A percentile compares a stretch with the other conserved stretches of the same genome.
Evolutionary conservation across 2,888 invertebrate genomes (phyloP).

Genomic region (Eulithis prunata): DNA sequence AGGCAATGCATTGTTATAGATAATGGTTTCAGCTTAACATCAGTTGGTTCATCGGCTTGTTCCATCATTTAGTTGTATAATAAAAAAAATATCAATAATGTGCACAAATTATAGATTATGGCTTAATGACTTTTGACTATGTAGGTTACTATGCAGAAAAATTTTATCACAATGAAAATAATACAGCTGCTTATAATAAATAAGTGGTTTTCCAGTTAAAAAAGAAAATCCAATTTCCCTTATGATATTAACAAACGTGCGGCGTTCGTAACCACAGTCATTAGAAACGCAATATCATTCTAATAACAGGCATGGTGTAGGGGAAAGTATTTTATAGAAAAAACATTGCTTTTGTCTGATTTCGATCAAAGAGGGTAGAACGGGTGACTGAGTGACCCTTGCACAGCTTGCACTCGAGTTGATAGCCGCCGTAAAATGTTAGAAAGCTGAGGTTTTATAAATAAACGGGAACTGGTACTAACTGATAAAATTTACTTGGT

Average conservation of each 20-base stretch:
- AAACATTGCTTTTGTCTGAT: constrained; percentile 11
- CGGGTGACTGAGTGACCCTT: constrained; percentile 20
- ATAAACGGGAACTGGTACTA: too few species aligned
- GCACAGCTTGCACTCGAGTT: constrained; percentile 6
- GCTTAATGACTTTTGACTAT: too few species aligned
- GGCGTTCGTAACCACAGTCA: constrained; percentile 20
- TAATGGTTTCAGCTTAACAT: too few species aligned
- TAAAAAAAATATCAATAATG: too few species aligned
- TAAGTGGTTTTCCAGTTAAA: constrained; percentile 8
- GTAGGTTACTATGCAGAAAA: too few species aligned
- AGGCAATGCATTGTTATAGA: too few species aligned
- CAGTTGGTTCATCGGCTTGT: too few species aligned
- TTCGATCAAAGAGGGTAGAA: constrained; percentile 10
- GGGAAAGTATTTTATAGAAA: constrained; percentile 8
- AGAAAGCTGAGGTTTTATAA: too few species aligned
- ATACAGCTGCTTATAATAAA: neutral
- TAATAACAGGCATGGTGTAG: constrained; percentile 10
- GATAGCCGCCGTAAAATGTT: too few species aligned
- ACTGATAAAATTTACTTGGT: too few species aligned
- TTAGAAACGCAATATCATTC: constrained; percentile 28
- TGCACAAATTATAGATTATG: too few species aligned
- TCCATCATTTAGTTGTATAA: too few species aligned
- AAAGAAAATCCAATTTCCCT: constrained; percentile 19
- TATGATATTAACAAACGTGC: constrained; percentile 14
- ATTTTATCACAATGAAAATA: neutral